phyloP scores from a whole-genome alignment of 2,888 invertebrate genomes.

The Protophormia terraenovae region DNA sequence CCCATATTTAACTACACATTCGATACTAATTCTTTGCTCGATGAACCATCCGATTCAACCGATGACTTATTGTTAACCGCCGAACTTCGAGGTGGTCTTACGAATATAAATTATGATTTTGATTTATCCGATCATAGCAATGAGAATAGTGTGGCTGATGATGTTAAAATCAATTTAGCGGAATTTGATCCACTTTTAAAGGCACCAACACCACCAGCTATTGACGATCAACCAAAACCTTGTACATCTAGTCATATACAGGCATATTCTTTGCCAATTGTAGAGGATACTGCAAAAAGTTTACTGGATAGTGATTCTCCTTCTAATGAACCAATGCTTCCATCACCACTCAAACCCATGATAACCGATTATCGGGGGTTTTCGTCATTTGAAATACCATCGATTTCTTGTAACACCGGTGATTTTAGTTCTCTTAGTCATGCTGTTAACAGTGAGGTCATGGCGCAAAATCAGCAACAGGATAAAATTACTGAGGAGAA shows the following conservation, averaged over 20 bases:
- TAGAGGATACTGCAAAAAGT: slow-evolving; percentile 71
- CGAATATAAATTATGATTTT: slow-evolving; percentile 89
- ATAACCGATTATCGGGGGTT: slow-evolving; percentile 84
- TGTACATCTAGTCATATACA: slow-evolving; percentile 21
- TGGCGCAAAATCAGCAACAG: not conserved
- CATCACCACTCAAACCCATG: slow-evolving; percentile 84
- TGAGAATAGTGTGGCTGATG: slow-evolving; percentile 87
- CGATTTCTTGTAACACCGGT: slow-evolving; percentile 86
- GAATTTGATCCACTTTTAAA: slow-evolving; percentile 80
- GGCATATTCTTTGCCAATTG: not conserved
- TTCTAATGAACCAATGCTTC: slow-evolving; percentile 82
- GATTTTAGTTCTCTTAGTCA: slow-evolving; percentile 81
- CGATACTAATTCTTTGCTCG: slow-evolving; percentile 45
- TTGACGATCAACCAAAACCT: slow-evolving; percentile 1
- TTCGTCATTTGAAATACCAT: slow-evolving; percentile 85
- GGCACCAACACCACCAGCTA: slow-evolving; percentile 47
- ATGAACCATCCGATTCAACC: slow-evolving; percentile 75
- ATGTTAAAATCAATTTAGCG: slow-evolving; percentile 77
- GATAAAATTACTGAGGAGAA: not conserved
- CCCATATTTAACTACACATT: slow-evolving; percentile 83
- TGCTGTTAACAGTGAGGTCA: slow-evolving; percentile 23
- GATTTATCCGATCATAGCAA: slow-evolving; percentile 89
- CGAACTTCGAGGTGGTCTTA: slow-evolving; percentile 84
- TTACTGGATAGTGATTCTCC: slow-evolving; percentile 80
- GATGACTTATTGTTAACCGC: slow-evolving; percentile 82